Evolutionary conservation across 2,888 invertebrate species (phyloP).

Genomic region (Xanthia icteritia): DNA sequence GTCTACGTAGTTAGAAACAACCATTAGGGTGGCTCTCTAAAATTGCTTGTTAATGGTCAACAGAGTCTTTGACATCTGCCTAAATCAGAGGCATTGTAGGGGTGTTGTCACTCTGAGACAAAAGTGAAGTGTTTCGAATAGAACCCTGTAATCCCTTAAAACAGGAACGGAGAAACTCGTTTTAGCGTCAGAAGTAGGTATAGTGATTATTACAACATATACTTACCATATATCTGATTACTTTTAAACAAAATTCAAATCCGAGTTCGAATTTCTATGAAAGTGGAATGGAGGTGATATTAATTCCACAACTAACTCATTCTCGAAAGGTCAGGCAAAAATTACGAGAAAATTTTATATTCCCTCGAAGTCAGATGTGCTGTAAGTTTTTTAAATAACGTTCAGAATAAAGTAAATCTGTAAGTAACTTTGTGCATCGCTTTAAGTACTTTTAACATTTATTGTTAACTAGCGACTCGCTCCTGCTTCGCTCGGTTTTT

Average conservation of each 20-base stretch:
- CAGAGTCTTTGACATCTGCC: neutral
- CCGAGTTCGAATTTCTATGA: neutral
- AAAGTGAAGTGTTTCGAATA: neutral
- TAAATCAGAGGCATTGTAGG: too few species aligned
- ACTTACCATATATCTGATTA: too few species aligned
- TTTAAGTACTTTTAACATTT: neutral
- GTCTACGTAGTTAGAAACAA: too few species aligned
- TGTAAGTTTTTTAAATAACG: neutral
- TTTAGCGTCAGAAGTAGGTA: neutral
- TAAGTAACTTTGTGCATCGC: neutral
- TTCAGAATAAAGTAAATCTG: neutral
- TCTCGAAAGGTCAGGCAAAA: constrained; percentile 3
- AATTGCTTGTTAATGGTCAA: neutral
- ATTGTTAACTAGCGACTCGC: neutral
- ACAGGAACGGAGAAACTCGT: too few species aligned
- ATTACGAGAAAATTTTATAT: neutral
- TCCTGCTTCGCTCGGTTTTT: too few species aligned
- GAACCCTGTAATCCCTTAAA: too few species aligned
- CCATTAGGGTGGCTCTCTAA: neutral
- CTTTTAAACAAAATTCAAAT: neutral
- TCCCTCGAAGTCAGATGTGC: neutral
- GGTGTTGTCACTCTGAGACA: neutral
- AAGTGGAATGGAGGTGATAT: neutral
- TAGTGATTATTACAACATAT: too few species aligned
- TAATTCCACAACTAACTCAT: neutral